phyloP scores from a whole-genome alignment of 2,113 vertebrate genomes.

The Chaetura pelagica region DNA sequence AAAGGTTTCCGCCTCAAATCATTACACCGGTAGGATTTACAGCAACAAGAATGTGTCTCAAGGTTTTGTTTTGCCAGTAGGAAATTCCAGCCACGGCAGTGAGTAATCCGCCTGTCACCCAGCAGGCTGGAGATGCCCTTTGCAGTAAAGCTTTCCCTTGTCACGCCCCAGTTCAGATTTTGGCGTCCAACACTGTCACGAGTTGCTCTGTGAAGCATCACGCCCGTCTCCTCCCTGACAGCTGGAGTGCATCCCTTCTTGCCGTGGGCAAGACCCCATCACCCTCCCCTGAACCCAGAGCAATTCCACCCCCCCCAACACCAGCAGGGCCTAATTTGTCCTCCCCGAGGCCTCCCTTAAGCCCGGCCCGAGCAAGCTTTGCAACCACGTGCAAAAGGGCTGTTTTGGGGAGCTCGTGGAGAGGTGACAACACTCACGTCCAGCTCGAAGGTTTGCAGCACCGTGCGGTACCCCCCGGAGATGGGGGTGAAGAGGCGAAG shows the following conservation, averaged over 20 bases:
- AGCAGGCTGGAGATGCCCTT: conserved; percentile 34
- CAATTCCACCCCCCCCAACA: not conserved
- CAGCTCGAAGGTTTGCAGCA: conserved; percentile 96
- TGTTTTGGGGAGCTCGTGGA: fast-evolving
- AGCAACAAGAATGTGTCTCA: not conserved
- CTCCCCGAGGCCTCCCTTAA: not conserved
- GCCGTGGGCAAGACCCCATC: not conserved
- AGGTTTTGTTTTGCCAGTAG: conserved; percentile 28
- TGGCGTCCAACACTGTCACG: not conserved
- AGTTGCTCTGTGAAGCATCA: not conserved
- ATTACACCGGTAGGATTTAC: not conserved
- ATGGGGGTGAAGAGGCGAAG: conserved; percentile 94
- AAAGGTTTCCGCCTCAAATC: conserved; percentile 14
- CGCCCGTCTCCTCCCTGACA: not conserved
- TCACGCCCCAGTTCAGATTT: not conserved
- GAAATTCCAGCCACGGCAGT: not conserved
- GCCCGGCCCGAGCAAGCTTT: not conserved
- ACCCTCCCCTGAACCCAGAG: not conserved
- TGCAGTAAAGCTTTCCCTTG: conserved; percentile 42
- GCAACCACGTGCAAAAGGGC: not conserved
- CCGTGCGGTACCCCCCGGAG: conserved; percentile 92
- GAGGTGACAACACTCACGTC: conserved; percentile 83
- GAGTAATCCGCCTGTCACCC: conserved; percentile 14
- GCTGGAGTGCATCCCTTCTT: not conserved
- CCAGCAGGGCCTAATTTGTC: not conserved